Evolutionary conservation across 2,797 vertebrate genomes (phyloP).

Genomic region (Galago senegalensis): DNA sequence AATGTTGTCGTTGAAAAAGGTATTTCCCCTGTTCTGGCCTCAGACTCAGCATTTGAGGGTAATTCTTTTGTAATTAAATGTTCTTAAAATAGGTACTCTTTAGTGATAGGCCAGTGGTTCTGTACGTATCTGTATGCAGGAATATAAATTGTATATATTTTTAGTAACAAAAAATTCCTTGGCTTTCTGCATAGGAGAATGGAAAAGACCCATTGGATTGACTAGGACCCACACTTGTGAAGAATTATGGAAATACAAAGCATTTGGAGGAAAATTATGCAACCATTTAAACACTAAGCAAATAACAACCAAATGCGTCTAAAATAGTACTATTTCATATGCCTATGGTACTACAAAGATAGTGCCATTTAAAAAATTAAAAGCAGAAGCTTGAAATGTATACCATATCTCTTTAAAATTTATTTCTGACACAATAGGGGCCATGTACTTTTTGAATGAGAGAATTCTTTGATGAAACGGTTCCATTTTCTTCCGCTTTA

Average conservation of each 20-base stretch:
- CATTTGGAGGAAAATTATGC: conserved; percentile 13
- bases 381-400: not conserved
- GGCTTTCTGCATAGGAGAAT: not conserved
- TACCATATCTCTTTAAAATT: not conserved
- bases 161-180: not conserved
- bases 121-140: not conserved
- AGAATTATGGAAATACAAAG: conserved; percentile 21
- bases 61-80: conserved; percentile 58
- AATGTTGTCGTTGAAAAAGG: conserved; percentile 40
- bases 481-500: not conserved
- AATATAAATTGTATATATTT: conserved; percentile 5
- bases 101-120: conserved; percentile 7
- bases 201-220: not conserved
- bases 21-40: conserved; percentile 43
- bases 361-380: conserved; percentile 34
- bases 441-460: conserved; percentile 49
- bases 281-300: not conserved
- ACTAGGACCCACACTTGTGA: not conserved
- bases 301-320: not conserved
- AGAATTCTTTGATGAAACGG: not conserved
- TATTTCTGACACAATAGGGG: not conserved
- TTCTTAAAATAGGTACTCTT: conserved; percentile 59
- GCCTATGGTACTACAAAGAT: not conserved
- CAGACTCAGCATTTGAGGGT: conserved; percentile 2
- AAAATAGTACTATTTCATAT: conserved; percentile 4